These are phyloP conservation scores for Petrolisthes cinctipes DNA, from an alignment of 2,888 invertebrate genomes.

Conservation along the genomic window DNA sequence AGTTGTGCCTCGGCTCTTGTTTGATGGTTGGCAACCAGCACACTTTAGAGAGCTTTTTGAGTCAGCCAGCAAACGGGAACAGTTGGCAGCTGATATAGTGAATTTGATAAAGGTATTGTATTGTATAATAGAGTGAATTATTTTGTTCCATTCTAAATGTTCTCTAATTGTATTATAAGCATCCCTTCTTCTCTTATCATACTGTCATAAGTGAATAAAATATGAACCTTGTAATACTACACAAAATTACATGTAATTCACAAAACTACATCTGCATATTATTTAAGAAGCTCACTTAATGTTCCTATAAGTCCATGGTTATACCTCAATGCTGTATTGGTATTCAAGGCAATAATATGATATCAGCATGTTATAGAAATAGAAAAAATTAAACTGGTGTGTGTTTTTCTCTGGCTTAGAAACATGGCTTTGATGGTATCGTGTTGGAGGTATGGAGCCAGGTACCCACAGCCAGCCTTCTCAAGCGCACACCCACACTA, in stretches of 20 bases:
- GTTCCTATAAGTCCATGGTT: neutral
- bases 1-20: constrained; percentile 91
- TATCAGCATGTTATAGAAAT: neutral
- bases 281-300: neutral
- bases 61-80: constrained; percentile 77
- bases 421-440: constrained; percentile 87
- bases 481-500: constrained; percentile 74
- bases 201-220: neutral
- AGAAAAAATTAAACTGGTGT: neutral
- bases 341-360: neutral
- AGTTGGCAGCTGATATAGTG: constrained; percentile 79
- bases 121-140: no score
- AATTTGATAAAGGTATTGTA: constrained; percentile 73
- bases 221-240: neutral
- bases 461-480: constrained; percentile 73
- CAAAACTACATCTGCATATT: neutral
- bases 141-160: no score
- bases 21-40: constrained; percentile 86
- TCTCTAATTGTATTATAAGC: no score
- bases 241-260: neutral
- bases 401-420: constrained; percentile 71
- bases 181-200: neutral
- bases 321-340: neutral
- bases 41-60: constrained; percentile 81
- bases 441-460: constrained; percentile 93